Base-by-base conservation (phyloP, 2,888 invertebrate species). In the Sipha maydis region DNA sequence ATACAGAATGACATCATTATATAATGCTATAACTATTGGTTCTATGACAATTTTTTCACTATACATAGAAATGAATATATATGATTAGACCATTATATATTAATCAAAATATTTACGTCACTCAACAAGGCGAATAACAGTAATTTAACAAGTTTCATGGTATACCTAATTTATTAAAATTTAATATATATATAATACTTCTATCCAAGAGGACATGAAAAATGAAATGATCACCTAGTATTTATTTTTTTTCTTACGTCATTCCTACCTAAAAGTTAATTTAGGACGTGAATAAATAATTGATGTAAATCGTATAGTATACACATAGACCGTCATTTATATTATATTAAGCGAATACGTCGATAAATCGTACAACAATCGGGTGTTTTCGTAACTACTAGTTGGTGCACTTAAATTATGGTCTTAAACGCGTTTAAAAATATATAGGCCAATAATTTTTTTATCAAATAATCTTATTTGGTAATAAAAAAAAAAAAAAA, bases 41-140 rank as follows among this genome's bases (percentile, higher is more conserved):
- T 61, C 8, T 83, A 75, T 75, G 34, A 82, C 4, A 28, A 21
- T 28, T 83, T 71, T 17, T 54, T 61, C n/a, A n/a, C 19, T 19
- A 17, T 54, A n/a, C 54, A 28, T 4, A 31, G 8, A 28, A 28
- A 82, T 28, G 25, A 69, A 80, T 67, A 61, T 31, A 5, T 61
- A 17, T 34, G 83, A 83, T 71, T 34, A 76, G 34, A 38, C 73
- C 38, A 83, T 56, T 38, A 56, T 56, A 75, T 34, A 83, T 83
- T 75, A 56, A 56, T 19, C 38, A 11, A 41, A 75, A 83, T 56
- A 83, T 19, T 56, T 61, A 5, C 61, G 61, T 21, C 25, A 4
- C 21, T 61, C 61, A 14, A 14, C 2, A 48, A 48, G 11, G 48
- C 1, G 48, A 11, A 48, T 11, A 48, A 14, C 48, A 48, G 48